Evolutionary conservation across 2,113 vertebrate species (phyloP).

Genomic region (Rallus limicola): DNA sequence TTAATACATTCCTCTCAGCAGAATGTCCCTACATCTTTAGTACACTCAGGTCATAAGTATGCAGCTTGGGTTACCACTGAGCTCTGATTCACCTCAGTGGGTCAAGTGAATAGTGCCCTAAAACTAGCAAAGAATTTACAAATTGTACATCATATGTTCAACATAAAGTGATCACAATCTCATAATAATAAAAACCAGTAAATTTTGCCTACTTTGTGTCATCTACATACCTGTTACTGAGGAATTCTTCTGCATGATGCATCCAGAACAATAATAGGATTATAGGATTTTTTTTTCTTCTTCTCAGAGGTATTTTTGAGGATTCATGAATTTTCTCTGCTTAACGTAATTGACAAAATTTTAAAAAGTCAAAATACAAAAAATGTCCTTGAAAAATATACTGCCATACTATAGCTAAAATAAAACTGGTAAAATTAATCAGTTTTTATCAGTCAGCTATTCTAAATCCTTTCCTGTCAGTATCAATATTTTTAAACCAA

Average conservation of each 20-base stretch:
- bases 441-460: neutral
- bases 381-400: neutral
- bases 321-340: neutral
- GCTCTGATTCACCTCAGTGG: neutral
- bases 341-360: neutral
- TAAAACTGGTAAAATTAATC: neutral
- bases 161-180: neutral
- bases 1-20: neutral
- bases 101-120: neutral
- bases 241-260: rapidly evolving
- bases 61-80: neutral
- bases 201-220: neutral
- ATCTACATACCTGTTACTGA: neutral
- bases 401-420: neutral
- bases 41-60: neutral
- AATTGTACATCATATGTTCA: neutral
- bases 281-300: neutral
- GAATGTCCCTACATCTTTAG: neutral
- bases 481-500: neutral
- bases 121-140: neutral
- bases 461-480: neutral
- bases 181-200: neutral
- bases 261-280: neutral
- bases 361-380: neutral
- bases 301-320: neutral